A percentile compares a stretch with the other conserved stretches of the same genome.
phyloP scores from a whole-genome alignment of 2,797 vertebrate genomes.

The Hemibagrus guttatus region DNA sequence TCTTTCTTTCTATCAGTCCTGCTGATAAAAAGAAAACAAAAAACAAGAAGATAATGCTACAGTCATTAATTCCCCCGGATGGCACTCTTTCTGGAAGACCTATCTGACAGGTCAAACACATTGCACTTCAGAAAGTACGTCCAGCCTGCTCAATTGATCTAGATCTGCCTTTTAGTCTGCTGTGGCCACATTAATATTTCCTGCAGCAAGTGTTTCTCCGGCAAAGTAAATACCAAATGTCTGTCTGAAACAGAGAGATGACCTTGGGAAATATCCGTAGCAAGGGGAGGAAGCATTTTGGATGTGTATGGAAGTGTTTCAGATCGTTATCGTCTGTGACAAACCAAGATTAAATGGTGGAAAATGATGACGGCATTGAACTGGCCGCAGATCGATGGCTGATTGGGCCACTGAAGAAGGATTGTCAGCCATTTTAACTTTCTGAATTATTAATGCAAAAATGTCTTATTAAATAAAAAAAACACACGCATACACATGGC shows the following conservation, averaged over 20 bases:
- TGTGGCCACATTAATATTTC: slow-evolving; percentile 56
- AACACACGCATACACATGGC: neutral
- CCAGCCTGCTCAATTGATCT: slow-evolving; percentile 55
- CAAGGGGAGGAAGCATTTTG: slow-evolving; percentile 30
- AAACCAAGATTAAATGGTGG: slow-evolving; percentile 46
- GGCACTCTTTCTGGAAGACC: slow-evolving; percentile 45
- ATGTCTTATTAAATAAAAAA: no score
- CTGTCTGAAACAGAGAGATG: slow-evolving; percentile 48
- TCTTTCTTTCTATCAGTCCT: neutral
- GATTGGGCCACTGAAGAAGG: slow-evolving; percentile 23
- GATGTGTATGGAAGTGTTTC: slow-evolving; percentile 52
- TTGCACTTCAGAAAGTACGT: slow-evolving; percentile 55
- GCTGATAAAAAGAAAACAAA: neutral
- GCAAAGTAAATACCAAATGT: slow-evolving; percentile 57
- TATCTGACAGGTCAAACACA: slow-evolving; percentile 57
- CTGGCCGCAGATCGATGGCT: slow-evolving; percentile 49
- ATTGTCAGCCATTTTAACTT: neutral
- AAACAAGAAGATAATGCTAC: slow-evolving; percentile 38
- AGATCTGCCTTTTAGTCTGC: slow-evolving; percentile 50
- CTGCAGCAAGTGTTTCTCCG: slow-evolving; percentile 48
- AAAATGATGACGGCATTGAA: slow-evolving; percentile 52
- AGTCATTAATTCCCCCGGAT: slow-evolving; percentile 45
- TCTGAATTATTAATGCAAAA: neutral
- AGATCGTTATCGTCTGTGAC: slow-evolving; percentile 53
- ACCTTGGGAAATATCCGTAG: slow-evolving; percentile 60